phyloP scores from a whole-genome alignment of 1,140 invertebrate species.

The Drosophila cardini region DNA sequence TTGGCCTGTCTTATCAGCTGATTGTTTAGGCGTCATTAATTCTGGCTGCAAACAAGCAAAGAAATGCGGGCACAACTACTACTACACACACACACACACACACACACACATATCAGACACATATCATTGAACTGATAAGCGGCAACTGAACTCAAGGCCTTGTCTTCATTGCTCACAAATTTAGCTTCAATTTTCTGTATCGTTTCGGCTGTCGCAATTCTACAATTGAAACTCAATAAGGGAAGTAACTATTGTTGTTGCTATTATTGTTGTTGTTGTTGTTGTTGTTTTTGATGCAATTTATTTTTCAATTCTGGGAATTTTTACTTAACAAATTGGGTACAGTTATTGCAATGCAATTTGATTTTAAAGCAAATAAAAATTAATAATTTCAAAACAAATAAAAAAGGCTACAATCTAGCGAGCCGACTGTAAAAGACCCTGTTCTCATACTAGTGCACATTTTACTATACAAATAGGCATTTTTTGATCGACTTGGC shows the following conservation, averaged over 20 bases:
- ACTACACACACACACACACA: constrained; percentile 4
- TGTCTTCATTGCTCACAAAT: constrained; percentile 19
- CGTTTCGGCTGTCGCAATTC: constrained; percentile 23
- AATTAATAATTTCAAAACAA: not conserved
- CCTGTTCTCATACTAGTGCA: too few relatives aligned
- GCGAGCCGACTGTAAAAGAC: not conserved
- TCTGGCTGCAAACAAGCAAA: constrained; percentile 34
- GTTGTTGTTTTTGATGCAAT: not conserved
- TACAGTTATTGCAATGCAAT: constrained; percentile 11
- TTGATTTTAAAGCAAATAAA: not conserved
- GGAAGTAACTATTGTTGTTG: constrained; percentile 10
- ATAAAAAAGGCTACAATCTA: too few relatives aligned
- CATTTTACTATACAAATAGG: too few relatives aligned
- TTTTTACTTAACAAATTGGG: constrained; percentile 30
- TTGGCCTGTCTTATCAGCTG: constrained; percentile 40
- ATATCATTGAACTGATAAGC: constrained; percentile 79
- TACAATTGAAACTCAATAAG: constrained; percentile 40
- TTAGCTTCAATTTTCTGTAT: constrained; percentile 17
- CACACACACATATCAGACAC: not conserved
- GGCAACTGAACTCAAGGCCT: constrained; percentile 68
- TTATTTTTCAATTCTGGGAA: constrained; percentile 4
- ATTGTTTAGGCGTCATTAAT: constrained; percentile 52
- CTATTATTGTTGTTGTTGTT: not conserved
- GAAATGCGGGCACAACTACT: constrained; percentile 51
- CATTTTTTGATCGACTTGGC: too few relatives aligned